Evolutionary conservation across 2,888 invertebrate genomes (phyloP).

Genomic region (Sphecodes monilicornis): DNA sequence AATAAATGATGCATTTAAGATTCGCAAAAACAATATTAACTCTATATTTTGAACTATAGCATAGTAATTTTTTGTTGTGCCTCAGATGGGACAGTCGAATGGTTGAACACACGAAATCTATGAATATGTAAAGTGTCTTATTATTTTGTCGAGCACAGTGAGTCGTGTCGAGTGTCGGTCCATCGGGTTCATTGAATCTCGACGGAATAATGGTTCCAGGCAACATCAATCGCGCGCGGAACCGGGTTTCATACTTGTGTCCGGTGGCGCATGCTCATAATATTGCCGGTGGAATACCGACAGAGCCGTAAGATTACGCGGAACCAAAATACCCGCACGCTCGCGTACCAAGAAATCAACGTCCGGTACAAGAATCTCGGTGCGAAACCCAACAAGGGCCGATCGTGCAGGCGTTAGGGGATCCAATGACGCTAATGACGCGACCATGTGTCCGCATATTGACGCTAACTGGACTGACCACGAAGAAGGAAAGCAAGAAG

Average conservation of each 20-base stretch:
- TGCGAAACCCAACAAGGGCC: conserved; percentile 54
- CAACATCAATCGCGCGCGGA: conserved; percentile 1
- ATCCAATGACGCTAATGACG: conserved; percentile 81
- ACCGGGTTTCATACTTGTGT: neutral
- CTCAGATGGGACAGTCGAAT: no score
- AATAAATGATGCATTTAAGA: no score
- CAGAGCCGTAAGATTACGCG: conserved; percentile 7
- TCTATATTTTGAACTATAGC: no score
- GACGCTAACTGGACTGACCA: conserved; percentile 77
- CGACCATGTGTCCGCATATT: conserved; percentile 78
- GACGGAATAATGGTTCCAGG: neutral
- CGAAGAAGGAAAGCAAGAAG: conserved; percentile 60
- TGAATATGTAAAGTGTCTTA: no score
- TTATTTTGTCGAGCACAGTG: neutral
- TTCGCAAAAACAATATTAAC: no score
- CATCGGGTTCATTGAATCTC: conserved; percentile 8
- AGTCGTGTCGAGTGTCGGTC: neutral
- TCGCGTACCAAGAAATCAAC: conserved; percentile 50
- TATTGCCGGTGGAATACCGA: conserved; percentile 7
- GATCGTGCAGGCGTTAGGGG: conserved; percentile 73
- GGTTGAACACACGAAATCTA: no score
- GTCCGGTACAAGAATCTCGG: conserved; percentile 47
- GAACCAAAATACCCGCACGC: conserved; percentile 30
- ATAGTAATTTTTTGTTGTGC: no score
- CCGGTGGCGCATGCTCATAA: neutral